Conservation (phyloP, 2,797 vertebrate genomes). For the Argentina silus region DNA sequence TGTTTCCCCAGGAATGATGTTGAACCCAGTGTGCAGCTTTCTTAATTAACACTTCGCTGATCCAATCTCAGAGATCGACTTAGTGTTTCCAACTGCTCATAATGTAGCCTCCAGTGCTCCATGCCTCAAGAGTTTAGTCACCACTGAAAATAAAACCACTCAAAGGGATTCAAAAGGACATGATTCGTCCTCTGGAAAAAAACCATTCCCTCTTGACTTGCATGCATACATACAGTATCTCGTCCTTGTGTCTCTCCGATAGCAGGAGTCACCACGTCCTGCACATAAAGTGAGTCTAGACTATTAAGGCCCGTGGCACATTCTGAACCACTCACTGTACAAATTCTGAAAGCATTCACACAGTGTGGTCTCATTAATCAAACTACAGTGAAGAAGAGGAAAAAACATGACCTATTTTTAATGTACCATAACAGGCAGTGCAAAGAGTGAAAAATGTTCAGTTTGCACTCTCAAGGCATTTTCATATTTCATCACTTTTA, state of each 20-base stretch:
- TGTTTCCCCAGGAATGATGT: not conserved
- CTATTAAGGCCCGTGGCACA: conserved; percentile 17
- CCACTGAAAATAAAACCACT: not conserved
- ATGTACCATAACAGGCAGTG: not conserved
- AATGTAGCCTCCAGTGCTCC: not conserved
- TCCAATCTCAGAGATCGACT: not conserved
- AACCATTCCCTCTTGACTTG: not conserved
- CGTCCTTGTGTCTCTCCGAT: not conserved
- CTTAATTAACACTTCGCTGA: not conserved
- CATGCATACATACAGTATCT: not conserved
- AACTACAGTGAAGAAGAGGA: conserved; percentile 3
- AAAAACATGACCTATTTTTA: not conserved
- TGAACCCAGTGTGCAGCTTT: not conserved
- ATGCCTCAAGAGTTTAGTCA: not conserved
- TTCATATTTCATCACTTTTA: not conserved
- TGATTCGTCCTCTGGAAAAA: not conserved
- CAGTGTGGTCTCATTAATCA: conserved; percentile 55
- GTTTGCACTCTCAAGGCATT: too few species aligned
- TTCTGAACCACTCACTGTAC: conserved; percentile 30
- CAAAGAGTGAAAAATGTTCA: not conserved
- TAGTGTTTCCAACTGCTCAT: not conserved
- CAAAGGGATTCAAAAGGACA: not conserved
- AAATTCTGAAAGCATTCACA: conserved; percentile 41
- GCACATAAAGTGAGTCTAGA: conserved; percentile 39
- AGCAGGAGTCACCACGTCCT: conserved; percentile 42